Evolutionary conservation across 2,888 invertebrate species (phyloP), one percentile per base, ranked within the genome.

Genomic region (Loripinus fragilis): DNA sequence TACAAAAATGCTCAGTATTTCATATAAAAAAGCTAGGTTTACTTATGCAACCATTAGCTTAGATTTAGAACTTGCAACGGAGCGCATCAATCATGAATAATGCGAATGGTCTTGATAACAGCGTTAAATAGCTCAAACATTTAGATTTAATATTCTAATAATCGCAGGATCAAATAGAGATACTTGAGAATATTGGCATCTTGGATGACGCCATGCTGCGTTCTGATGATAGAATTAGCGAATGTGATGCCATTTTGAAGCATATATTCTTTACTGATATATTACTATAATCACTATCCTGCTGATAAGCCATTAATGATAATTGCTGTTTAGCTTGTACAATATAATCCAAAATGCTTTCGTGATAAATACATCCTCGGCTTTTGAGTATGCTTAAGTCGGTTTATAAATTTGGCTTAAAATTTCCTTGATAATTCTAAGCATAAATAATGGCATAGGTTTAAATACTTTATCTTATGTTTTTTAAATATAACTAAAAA

Each of bases 191-290:
- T 60, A 60, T 60, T 60, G 60, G 60, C 60, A 33, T 60, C 60
- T 30, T 28, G 28, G 60, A 60, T 60, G 60, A 33, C 30, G 17
- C 20, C 60, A 5, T 60, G 60, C 60, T 60, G 60, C 1, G 30
- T 33, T 33, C 17, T 33, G 30, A 60, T 60, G 60, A 60, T 60
- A 33, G 60, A 60, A 60, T 60, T 60, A 60, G 60, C 33, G 60
- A 60, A 60, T 60, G 33, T 60, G 60, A 60, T 60, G 60, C 60
- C 60, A 60, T 60, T 60, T 60, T 60, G 60, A 60, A 60, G 60
- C 28, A 60, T 60, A 60, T 30, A 25, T 8, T 60, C 60, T 60
- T 60, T 60, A n/a, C 8, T 60, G 60, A 60, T 60, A 60, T 60
- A 60, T 60, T 60, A 60, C 60, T 33, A 33, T 60, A 60, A 60